Conservation (phyloP, 2,113 vertebrate genomes). For the Pelecanus crispus region DNA sequence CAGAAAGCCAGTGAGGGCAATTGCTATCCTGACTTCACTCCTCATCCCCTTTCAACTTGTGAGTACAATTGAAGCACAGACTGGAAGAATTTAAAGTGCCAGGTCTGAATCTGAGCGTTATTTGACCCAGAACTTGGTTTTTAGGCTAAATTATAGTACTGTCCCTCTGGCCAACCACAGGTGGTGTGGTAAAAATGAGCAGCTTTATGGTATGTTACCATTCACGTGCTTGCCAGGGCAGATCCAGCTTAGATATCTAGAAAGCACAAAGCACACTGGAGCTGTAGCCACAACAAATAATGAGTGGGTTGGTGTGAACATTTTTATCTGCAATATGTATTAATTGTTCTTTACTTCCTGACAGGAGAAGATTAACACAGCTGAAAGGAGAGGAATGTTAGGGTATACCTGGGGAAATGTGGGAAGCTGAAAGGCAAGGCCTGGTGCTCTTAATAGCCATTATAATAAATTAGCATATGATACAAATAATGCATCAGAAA, state of each 20-base stretch:
- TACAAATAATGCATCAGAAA: slow-evolving; percentile 33
- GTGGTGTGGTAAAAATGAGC: neutral
- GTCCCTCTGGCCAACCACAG: neutral
- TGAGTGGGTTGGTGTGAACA: neutral
- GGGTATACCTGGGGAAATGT: slow-evolving; percentile 17
- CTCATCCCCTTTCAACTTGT: neutral
- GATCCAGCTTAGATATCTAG: neutral
- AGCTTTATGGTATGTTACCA: neutral
- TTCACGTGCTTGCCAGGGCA: neutral
- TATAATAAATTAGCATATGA: slow-evolving; percentile 46
- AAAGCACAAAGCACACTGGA: neutral
- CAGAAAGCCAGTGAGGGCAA: neutral
- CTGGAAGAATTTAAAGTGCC: neutral
- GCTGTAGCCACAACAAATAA: slow-evolving; percentile 31
- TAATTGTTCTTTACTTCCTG: slow-evolving; percentile 38
- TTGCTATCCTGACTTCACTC: neutral
- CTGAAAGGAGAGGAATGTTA: neutral
- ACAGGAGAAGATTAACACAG: neutral
- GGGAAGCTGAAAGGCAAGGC: slow-evolving; percentile 17
- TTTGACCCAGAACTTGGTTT: neutral
- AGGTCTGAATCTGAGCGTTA: neutral
- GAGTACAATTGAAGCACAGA: neutral
- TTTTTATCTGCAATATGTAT: slow-evolving; percentile 21
- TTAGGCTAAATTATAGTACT: neutral
- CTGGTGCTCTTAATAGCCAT: slow-evolving; percentile 8